phyloP scores from a whole-genome alignment of 2,888 invertebrate species.

The Teleiodes luculella region DNA sequence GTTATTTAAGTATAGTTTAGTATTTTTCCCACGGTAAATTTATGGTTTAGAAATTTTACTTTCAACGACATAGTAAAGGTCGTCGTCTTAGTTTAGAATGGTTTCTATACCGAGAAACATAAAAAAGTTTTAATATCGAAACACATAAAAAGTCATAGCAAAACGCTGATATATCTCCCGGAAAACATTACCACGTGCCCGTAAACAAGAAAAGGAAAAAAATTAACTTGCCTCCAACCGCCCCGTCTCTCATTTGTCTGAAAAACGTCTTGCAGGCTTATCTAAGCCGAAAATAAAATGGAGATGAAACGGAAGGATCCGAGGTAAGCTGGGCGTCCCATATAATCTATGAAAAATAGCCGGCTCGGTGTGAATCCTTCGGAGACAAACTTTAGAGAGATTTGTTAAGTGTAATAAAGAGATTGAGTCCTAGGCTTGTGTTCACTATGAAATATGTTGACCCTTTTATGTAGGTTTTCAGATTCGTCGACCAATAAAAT shows the following conservation, averaged over 20 bases:
- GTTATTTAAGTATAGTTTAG: no score
- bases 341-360: slow-evolving; percentile 61
- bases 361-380: slow-evolving; percentile 40
- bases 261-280: slow-evolving; percentile 51
- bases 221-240: slow-evolving; percentile 37
- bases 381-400: slow-evolving; percentile 34
- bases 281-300: slow-evolving; percentile 62
- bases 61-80: no score
- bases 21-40: no score
- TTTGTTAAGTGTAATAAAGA: slow-evolving; percentile 31
- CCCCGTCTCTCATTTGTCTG: slow-evolving; percentile 48
- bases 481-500: no score
- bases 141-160: no score
- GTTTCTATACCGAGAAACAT: no score
- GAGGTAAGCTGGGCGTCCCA: slow-evolving; percentile 44
- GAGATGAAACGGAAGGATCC: slow-evolving; percentile 61
- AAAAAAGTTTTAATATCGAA: no score
- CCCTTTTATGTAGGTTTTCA: no score
- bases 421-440: neutral
- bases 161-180: no score
- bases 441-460: neutral
- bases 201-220: slow-evolving; percentile 8
- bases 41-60: no score
- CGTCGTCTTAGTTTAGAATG: no score
- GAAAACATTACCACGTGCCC: no score